Evolutionary conservation across 2,888 invertebrate species (phyloP), one percentile per base, ranked within the genome.

Genomic region (Sisyra terminalis): DNA sequence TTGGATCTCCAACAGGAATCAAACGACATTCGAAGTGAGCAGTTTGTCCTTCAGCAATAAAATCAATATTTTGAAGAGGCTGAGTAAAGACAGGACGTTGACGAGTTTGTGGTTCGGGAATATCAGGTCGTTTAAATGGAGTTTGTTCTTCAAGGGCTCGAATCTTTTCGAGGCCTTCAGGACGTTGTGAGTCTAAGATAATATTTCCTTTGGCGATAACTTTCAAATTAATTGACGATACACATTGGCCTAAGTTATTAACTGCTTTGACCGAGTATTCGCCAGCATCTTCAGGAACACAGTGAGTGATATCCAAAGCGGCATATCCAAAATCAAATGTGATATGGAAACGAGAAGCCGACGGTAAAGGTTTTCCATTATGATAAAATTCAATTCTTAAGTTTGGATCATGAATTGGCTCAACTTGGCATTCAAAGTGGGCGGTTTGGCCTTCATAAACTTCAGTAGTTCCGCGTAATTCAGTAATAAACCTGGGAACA

Each of bases 321-420:
- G 96, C 89, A 54, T 94, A 96, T 53, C 97, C 97, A 69, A 97
- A 96, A 67, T 97, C 96, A 61, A 93, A 90, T 51, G 89, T 88
- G 55, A 88, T 87, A 64, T 90, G 90, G 78, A 89, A 90, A 55
- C 90, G 75, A 47, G 87, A 76, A 44, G 87, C 93, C 48, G 89
- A 88, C 57, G 83, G 84, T 56, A 93, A 66, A 42, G 90, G 87
- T 60, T 88, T 86, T 47, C 89, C 92, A 57, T 93, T 89, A 55
- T 90, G 90, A 58, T 82, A 90, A 64, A 89, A 89, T 60, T 89
- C 88, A 53, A 90, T 85, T 47, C 86, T 75, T 45, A 92, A 66
- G 56, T 87, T 89, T 1, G 89, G 82, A 63, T 90, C 90, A 54
- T 89, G 89, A 39, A 89, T 76, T 31, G 89, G 89, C 57, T 87